A percentile compares a stretch with the other conserved stretches of the same genome.
Evolutionary conservation across 2,113 vertebrate species (phyloP).

Genomic region (Zingel zingel): DNA sequence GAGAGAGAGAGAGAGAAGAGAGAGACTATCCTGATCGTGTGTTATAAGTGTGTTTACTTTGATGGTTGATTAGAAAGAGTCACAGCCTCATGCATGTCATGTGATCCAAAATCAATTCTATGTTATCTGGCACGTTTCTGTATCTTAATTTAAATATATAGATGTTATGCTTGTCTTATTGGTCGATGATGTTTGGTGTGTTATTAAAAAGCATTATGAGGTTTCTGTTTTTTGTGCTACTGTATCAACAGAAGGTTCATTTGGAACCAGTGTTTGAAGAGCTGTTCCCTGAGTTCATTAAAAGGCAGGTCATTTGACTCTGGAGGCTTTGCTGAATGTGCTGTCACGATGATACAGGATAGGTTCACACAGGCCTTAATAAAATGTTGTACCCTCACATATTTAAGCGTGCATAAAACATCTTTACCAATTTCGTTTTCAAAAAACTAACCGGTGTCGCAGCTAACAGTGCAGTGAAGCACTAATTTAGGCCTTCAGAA

Average conservation of each 20-base stretch:
- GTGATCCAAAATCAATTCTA: neutral
- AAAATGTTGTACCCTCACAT: conserved; percentile 27
- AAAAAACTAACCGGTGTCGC: neutral
- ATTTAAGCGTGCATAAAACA: conserved; percentile 28
- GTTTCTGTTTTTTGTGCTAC: neutral
- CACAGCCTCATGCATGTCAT: neutral
- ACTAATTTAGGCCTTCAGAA: neutral
- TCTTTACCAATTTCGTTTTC: neutral
- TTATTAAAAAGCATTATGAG: neutral
- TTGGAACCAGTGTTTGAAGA: conserved; percentile 22
- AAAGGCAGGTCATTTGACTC: conserved; percentile 38
- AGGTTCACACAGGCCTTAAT: conserved; percentile 11
- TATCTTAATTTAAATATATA: neutral
- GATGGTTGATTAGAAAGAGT: conserved; percentile 20
- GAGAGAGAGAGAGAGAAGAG: neutral
- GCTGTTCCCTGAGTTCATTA: conserved; percentile 22
- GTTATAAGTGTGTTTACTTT: conserved; percentile 39
- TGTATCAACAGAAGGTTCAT: conserved; percentile 16
- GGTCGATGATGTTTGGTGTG: neutral
- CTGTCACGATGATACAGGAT: conserved; percentile 12
- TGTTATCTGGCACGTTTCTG: neutral
- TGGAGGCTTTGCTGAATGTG: conserved; percentile 35
- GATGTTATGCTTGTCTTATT: neutral
- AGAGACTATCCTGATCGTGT: neutral
- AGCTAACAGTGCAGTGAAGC: neutral